Evolutionary conservation across 2,888 invertebrate species (phyloP).

Genomic region (Morpho helenor): DNA sequence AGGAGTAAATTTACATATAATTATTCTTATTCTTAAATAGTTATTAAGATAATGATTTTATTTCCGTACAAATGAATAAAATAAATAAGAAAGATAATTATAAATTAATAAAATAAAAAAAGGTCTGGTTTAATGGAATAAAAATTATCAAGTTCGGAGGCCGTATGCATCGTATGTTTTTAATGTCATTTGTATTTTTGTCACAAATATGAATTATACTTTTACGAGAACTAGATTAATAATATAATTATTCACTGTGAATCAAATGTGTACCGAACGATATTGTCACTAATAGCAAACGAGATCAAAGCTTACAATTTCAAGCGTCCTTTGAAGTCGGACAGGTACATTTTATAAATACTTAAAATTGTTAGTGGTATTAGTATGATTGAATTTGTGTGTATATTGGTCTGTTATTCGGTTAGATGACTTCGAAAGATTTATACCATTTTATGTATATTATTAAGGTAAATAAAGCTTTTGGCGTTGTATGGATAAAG

Average conservation of each 20-base stretch:
- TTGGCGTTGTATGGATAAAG: conserved; percentile 52
- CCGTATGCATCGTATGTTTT: too few relatives aligned
- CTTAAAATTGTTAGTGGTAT: conserved; percentile 23
- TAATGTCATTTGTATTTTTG: too few relatives aligned
- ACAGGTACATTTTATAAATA: conserved; percentile 28
- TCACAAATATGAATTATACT: conserved; percentile 1
- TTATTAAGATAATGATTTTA: too few relatives aligned
- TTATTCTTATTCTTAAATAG: too few relatives aligned
- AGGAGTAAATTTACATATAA: too few relatives aligned
- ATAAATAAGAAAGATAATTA: too few relatives aligned
- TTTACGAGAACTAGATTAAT: too few relatives aligned
- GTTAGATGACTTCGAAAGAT: conserved; percentile 12
- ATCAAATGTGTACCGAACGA: conserved; percentile 5
- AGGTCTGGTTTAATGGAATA: too few relatives aligned
- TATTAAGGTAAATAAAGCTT: conserved; percentile 20
- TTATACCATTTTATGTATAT: conserved; percentile 15
- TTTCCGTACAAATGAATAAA: too few relatives aligned
- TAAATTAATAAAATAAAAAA: too few relatives aligned
- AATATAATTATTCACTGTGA: not conserved
- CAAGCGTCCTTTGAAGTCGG: conserved; percentile 28
- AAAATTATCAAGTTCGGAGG: too few relatives aligned
- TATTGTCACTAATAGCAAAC: conserved; percentile 18
- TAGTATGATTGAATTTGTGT: conserved; percentile 8
- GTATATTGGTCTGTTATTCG: conserved; percentile 10
- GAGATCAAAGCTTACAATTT: conserved; percentile 31